Percentiles rank a stretch among this genome's conserved stretches.
phyloP scores from a whole-genome alignment of 2,797 vertebrate genomes.

The Ataeniobius toweri region DNA sequence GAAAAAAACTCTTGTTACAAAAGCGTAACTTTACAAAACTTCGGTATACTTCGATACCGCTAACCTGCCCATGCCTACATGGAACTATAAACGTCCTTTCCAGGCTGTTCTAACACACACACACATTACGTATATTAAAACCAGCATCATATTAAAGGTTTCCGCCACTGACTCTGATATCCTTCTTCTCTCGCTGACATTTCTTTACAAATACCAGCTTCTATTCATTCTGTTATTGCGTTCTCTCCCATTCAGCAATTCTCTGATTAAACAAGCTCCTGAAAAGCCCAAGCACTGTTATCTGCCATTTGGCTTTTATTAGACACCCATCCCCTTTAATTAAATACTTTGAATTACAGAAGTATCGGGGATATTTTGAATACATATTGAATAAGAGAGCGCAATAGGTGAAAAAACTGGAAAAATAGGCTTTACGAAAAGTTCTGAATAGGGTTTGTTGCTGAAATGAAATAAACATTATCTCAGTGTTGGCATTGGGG shows the following conservation, averaged over 20 bases:
- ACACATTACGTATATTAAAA: slow-evolving; percentile 69
- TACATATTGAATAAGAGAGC: slow-evolving; percentile 67
- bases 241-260: slow-evolving; percentile 68
- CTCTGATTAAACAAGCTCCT: slow-evolving; percentile 75
- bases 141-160: slow-evolving; percentile 60
- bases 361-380: slow-evolving; percentile 72
- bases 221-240: slow-evolving; percentile 78
- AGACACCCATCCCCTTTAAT: slow-evolving; percentile 73
- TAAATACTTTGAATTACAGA: slow-evolving; percentile 75
- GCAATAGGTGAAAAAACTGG: slow-evolving; percentile 59
- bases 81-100: slow-evolving; percentile 23
- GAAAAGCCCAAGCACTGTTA: slow-evolving; percentile 67
- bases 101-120: slow-evolving; percentile 43
- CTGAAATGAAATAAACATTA: slow-evolving; percentile 64
- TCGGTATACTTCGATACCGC: background rate
- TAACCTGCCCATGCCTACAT: background rate
- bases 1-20: background rate
- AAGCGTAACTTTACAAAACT: background rate
- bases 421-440: slow-evolving; percentile 63
- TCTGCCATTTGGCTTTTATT: slow-evolving; percentile 81
- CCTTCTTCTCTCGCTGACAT: slow-evolving; percentile 72
- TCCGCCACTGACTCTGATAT: slow-evolving; percentile 66
- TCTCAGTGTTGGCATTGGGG: slow-evolving; percentile 35
- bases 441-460: slow-evolving; percentile 55
- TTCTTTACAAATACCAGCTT: slow-evolving; percentile 81